These are phyloP conservation scores for Rhabdornis inornatus DNA, from an alignment of 2,113 vertebrate species.

Conservation along the genomic window DNA sequence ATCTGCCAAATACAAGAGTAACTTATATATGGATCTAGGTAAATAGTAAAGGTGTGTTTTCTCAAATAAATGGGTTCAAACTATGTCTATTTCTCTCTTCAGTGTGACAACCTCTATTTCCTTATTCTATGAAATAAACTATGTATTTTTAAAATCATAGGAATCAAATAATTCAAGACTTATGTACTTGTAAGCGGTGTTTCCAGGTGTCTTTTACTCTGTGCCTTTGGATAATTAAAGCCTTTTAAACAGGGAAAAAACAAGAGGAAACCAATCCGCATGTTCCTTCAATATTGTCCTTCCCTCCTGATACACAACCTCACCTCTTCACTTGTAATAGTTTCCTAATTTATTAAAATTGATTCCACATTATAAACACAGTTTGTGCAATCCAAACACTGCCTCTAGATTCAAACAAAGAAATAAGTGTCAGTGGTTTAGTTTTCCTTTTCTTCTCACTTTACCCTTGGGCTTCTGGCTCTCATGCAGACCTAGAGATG, in stretches of 20 bases:
- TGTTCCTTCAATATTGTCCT: not conserved
- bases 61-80: not conserved
- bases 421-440: not conserved
- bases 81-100: not conserved
- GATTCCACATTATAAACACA: not conserved
- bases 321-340: not conserved
- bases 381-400: not conserved
- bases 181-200: fast-evolving
- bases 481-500: not conserved
- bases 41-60: not conserved
- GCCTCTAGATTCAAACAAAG: not conserved
- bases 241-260: not conserved
- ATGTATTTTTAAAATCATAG: not conserved
- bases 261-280: not conserved
- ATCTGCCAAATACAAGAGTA: not conserved
- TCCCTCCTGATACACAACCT: not conserved
- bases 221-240: not conserved
- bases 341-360: not conserved
- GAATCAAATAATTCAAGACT: not conserved
- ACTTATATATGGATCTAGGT: not conserved
- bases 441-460: not conserved
- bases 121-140: not conserved
- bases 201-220: not conserved
- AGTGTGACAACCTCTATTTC: not conserved
- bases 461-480: not conserved